Evolutionary conservation across 2,888 invertebrate genomes (phyloP), one percentile per base, ranked within the genome.

Genomic region (Eupelmus urozonus): DNA sequence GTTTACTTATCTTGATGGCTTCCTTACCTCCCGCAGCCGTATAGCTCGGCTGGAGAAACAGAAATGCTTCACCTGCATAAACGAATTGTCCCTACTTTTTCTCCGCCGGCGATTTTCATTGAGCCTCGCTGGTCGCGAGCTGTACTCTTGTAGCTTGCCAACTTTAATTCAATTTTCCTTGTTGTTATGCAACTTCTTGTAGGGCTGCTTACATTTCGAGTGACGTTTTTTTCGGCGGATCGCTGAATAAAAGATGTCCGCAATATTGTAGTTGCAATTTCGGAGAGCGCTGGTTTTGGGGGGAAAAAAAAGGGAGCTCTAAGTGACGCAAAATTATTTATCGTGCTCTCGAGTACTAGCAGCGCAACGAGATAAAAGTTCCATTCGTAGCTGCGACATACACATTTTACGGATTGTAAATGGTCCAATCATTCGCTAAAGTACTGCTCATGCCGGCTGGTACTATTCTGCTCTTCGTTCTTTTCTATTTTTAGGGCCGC

Each of bases 1-100:
- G 82, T 85, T 85, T 85, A 85, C 85, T 85, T 85, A 85, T 85
- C 85, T 84, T 81, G 85, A 85, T 84, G 84, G 85, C 83, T 84
- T 83, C 81, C 82, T 81, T 81, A 80, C 81, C 83, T 78, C 81
- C 76, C 82, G 79, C 81, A 82, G 79, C 29, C 74, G 25, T 65
- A 5, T 25, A 34, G 34, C 34, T 45, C 53, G 1, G n/a, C n/a
- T n/a, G n/a, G 67, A 76, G 79, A 82, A 82, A 82, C 82, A 82
- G 83, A 69, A 74, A 69, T 83, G 84, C 83, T 83, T 84, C 83
- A 81, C 83, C 82, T 82, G 85, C 84, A 84, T 84, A 85, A 85
- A 84, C 74, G 83, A 80, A 85, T 85, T 82, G 82, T 82, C 81
- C 81, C 83, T 81, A 78, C 66, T 76, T 76, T 78, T 76, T 76